Evolutionary conservation across 2,797 vertebrate genomes (phyloP).

Genomic region (Chlorospingus semifuscus): DNA sequence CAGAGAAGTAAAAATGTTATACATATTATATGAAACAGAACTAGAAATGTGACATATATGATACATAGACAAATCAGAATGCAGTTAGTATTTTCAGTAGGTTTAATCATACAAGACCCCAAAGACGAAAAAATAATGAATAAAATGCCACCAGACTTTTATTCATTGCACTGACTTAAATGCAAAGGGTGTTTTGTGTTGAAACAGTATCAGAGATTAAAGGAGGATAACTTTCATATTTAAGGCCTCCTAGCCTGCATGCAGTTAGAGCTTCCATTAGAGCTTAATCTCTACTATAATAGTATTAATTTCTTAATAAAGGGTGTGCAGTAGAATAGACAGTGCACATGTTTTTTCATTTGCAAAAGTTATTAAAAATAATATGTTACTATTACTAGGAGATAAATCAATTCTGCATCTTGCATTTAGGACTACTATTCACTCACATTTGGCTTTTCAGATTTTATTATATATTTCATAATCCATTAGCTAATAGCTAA

Average conservation of each 20-base stretch:
- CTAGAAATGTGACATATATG: not conserved
- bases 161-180: not conserved
- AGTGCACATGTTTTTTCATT: not conserved
- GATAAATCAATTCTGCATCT: not conserved
- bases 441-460: not conserved
- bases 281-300: not conserved
- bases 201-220: not conserved
- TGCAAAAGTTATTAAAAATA: not conserved
- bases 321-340: not conserved
- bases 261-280: not conserved
- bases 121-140: not conserved
- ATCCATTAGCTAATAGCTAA: not conserved
- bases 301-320: not conserved
- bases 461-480: not conserved
- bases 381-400: not conserved
- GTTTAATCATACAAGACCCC: not conserved
- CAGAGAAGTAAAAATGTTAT: not conserved
- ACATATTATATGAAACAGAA: not conserved
- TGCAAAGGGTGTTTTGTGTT: not conserved
- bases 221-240: not conserved
- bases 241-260: not conserved
- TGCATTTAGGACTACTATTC: not conserved
- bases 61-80: not conserved
- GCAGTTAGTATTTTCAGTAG: not conserved
- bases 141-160: not conserved